Evolutionary conservation across 2,888 invertebrate genomes (phyloP).

Genomic region (Panopea generosa): DNA sequence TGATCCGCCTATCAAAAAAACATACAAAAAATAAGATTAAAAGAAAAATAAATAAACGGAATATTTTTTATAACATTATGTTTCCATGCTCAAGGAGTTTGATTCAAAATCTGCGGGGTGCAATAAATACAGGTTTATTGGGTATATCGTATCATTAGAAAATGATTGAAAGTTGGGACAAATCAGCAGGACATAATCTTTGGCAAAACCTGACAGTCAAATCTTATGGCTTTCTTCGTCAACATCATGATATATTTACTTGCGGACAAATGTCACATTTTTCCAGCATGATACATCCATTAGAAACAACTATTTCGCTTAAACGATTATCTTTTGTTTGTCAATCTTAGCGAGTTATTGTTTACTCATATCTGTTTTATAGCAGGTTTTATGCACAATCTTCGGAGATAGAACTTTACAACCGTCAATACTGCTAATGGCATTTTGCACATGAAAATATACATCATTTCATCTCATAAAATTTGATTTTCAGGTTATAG

Average conservation of each 20-base stretch:
- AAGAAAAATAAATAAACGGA: too few species aligned
- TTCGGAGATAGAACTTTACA: background rate
- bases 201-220: constrained; percentile 7
- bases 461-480: too few species aligned
- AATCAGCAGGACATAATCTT: background rate
- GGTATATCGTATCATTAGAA: background rate
- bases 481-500: too few species aligned
- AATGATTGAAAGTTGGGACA: constrained; percentile 6
- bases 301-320: constrained; percentile 10
- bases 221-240: constrained; percentile 25
- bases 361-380: constrained; percentile 22
- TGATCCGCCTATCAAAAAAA: too few species aligned
- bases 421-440: too few species aligned
- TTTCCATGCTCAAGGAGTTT: too few species aligned
- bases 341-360: constrained; percentile 8
- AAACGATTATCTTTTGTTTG: constrained; percentile 24
- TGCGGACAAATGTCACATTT: constrained; percentile 12
- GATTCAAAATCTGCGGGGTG: too few species aligned
- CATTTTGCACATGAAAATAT: too few species aligned
- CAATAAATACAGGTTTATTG: background rate
- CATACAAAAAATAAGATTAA: too few species aligned
- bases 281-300: constrained; percentile 4
- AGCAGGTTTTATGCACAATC: background rate
- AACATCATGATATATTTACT: constrained; percentile 19
- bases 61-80: too few species aligned